Base-by-base conservation (phyloP, 2,113 vertebrate genomes). In the Etheostoma cragini region DNA sequence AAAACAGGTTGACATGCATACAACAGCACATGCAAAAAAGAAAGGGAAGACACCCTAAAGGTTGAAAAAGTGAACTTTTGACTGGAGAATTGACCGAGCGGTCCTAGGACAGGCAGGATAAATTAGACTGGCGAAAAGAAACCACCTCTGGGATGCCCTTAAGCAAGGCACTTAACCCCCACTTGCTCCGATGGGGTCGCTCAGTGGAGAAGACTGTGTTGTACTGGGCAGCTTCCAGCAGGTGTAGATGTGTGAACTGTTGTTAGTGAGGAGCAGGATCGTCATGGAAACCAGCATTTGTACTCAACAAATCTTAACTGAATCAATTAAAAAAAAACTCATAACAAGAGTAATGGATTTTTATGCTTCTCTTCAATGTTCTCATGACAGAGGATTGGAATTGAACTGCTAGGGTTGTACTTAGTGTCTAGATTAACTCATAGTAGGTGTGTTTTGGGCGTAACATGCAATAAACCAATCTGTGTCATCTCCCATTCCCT, bases 101-200 rank as follows among this genome's bases (percentile, higher is more conserved):
- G 38, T 56, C 49, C 11, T 64, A 54, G 74, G 76, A 62, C 81
- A 71, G 30, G 65, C 22, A 76, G 57, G 70, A 82, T 69, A 85
- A 78, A 91, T 92, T 83, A 83, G 69, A 83, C 69, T 33, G 46
- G 75, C 62, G 72, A 57, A 42, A 65, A 80, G 49, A 81, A 83
- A 81, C 68, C 50, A 54, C 72, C 54, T 52, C 53, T 81, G 79
- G 57, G 65, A 24, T 87, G 84, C 70, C 78, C 83, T 80, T 80
- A 53, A 86, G 83, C 76, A 81, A 88, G 79, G 65, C 65, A 58
- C 68, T 79, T 82, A 78, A 77, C 73, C 80, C 79, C 42, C 21
- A 12, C 74, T 57, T 70, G 62, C 72, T 78, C 78, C 13, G 6
- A 21, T 10, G 68, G 47, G 71, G 65, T 81, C 42, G 10, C 52